Conservation (phyloP, 2,113 vertebrate species). For the Empidonax traillii region DNA sequence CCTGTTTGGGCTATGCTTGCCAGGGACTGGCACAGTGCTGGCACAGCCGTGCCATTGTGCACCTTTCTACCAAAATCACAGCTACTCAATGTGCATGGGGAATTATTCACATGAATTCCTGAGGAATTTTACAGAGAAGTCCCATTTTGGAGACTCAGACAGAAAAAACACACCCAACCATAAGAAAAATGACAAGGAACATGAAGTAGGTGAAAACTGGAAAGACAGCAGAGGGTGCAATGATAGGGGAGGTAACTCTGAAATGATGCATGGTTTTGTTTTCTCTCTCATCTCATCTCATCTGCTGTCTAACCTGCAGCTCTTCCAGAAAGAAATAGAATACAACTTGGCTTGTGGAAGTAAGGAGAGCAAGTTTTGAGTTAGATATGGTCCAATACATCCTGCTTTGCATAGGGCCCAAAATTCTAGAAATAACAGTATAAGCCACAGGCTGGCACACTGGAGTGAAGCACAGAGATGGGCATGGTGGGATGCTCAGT, state of each 20-base stretch:
- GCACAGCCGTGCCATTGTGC: accelerated
- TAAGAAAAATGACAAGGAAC: background rate
- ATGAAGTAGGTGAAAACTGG: background rate
- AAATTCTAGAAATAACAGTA: background rate
- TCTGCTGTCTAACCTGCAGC: background rate
- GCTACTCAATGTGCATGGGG: accelerated
- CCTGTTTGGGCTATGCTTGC: background rate
- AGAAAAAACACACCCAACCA: background rate
- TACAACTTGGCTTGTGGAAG: background rate
- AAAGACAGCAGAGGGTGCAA: background rate
- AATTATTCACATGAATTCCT: background rate
- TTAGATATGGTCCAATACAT: background rate
- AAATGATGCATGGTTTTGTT: background rate
- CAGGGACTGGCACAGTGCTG: background rate
- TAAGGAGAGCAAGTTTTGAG: background rate
- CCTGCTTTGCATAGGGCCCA: background rate
- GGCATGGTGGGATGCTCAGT: background rate
- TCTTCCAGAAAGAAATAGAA: background rate
- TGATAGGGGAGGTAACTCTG: background rate
- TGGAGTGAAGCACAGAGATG: background rate
- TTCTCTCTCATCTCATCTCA: background rate
- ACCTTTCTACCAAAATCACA: background rate
- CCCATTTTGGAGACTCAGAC: background rate
- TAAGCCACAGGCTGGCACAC: background rate
- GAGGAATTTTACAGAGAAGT: background rate